These are phyloP conservation scores for Drosophila demipolita DNA, from an alignment of 2,888 invertebrate species.

Conservation along the genomic window DNA sequence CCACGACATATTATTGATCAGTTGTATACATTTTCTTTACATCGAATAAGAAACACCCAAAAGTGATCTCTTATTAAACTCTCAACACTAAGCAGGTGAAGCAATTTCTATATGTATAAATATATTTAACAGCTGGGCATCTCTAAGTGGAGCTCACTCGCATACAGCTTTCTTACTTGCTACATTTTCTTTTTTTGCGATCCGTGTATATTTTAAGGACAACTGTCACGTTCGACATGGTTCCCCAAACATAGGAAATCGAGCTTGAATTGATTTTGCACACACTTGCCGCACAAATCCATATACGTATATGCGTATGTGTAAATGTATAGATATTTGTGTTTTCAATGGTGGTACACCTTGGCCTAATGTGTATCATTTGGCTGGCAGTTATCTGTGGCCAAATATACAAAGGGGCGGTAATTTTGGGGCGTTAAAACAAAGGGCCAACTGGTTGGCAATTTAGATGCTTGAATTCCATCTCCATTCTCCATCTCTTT, in stretches of 20 bases:
- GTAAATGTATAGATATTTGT: neutral
- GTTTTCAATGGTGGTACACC: conserved; percentile 21
- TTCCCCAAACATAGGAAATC: conserved; percentile 61
- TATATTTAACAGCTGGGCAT: neutral
- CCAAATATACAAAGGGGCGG: conserved; percentile 56
- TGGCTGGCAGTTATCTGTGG: conserved; percentile 66
- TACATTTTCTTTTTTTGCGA: conserved; percentile 5
- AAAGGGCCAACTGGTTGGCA: conserved; percentile 25
- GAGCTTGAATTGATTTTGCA: conserved; percentile 72
- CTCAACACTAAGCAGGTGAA: neutral
- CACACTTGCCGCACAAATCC: conserved; percentile 39
- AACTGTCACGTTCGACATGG: conserved; percentile 65
- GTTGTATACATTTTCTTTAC: neutral
- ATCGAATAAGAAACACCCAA: neutral
- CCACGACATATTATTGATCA: neutral
- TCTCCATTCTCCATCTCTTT: conserved; percentile 3
- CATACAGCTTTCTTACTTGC: neutral
- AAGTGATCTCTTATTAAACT: neutral
- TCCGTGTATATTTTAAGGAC: conserved; percentile 37
- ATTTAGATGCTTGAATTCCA: conserved; percentile 18
- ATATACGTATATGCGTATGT: neutral
- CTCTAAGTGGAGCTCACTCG: neutral
- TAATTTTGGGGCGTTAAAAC: conserved; percentile 53
- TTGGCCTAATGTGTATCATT: conserved; percentile 66
- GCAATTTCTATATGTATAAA: neutral